Conservation (phyloP, 2,113 vertebrate genomes). For the Crotophaga sulcirostris region DNA sequence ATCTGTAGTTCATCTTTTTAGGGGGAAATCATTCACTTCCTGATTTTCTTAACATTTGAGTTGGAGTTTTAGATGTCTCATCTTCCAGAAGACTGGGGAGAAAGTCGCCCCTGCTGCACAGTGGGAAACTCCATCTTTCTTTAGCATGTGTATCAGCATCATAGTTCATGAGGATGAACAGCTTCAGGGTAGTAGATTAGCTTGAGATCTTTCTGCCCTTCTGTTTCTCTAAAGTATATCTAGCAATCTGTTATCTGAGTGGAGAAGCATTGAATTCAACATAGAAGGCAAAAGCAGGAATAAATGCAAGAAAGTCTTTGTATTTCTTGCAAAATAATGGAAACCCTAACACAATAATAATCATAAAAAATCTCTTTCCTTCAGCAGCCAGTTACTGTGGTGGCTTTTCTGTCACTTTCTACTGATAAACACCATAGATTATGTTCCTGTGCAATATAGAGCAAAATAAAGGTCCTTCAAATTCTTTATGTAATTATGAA, state of each 20-base stretch:
- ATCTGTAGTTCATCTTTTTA: background rate
- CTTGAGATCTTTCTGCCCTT: background rate
- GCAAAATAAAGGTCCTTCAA: background rate
- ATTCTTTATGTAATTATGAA: background rate
- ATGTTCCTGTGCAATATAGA: background rate
- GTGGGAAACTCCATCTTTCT: background rate
- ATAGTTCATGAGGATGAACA: background rate
- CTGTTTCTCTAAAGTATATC: background rate
- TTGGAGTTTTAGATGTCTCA: background rate
- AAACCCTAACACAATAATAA: background rate
- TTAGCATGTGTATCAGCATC: background rate
- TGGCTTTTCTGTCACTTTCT: constrained; percentile 11
- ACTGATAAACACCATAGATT: background rate
- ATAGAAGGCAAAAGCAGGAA: no score
- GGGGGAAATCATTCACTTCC: background rate
- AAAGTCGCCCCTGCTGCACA: background rate
- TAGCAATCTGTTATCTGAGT: background rate
- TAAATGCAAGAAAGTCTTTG: background rate
- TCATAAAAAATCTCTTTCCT: background rate
- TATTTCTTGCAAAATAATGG: background rate
- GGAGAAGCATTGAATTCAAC: no score
- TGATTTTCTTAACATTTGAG: background rate
- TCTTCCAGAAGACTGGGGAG: background rate
- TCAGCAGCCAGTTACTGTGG: background rate
- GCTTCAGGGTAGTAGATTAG: background rate